Evolutionary conservation across 2,888 invertebrate genomes (phyloP).

Genomic region (Hemistola chrysoprasaria): DNA sequence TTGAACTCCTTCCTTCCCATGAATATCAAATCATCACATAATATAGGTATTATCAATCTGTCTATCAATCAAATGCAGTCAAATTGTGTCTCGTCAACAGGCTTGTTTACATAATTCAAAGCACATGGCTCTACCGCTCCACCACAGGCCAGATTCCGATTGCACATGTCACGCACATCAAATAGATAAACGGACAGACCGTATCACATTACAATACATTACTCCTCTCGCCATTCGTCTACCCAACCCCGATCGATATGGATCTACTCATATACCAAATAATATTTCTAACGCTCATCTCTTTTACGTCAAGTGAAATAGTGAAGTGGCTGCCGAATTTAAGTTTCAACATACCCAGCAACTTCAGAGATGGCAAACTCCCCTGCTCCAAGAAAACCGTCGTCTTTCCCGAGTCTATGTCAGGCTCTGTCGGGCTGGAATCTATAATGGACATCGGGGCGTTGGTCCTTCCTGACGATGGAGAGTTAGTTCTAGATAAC

Average conservation of each 20-base stretch:
- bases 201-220: slow-evolving; percentile 57
- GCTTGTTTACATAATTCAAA: slow-evolving; percentile 24
- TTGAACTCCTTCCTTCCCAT: no score
- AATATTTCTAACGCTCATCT: slow-evolving; percentile 33
- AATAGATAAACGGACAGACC: slow-evolving; percentile 55
- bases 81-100: slow-evolving; percentile 11
- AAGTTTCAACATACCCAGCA: slow-evolving; percentile 58
- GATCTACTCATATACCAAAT: slow-evolving; percentile 25
- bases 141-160: slow-evolving; percentile 39
- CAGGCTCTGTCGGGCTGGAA: slow-evolving; percentile 48
- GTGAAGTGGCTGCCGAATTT: slow-evolving; percentile 66
- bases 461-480: slow-evolving; percentile 63
- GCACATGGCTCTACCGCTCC: slow-evolving; percentile 27
- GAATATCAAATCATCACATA: no score
- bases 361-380: slow-evolving; percentile 56
- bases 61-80: not conserved
- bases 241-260: slow-evolving; percentile 24
- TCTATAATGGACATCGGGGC: slow-evolving; percentile 46
- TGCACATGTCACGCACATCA: slow-evolving; percentile 47
- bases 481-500: slow-evolving; percentile 57
- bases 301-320: slow-evolving; percentile 40
- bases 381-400: slow-evolving; percentile 69
- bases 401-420: slow-evolving; percentile 56
- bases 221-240: slow-evolving; percentile 29
- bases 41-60: no score